A percentile compares a stretch with the other conserved stretches of the same genome.
phyloP scores from a whole-genome alignment of 2,113 vertebrate genomes.

The Macroglossus sobrinus region DNA sequence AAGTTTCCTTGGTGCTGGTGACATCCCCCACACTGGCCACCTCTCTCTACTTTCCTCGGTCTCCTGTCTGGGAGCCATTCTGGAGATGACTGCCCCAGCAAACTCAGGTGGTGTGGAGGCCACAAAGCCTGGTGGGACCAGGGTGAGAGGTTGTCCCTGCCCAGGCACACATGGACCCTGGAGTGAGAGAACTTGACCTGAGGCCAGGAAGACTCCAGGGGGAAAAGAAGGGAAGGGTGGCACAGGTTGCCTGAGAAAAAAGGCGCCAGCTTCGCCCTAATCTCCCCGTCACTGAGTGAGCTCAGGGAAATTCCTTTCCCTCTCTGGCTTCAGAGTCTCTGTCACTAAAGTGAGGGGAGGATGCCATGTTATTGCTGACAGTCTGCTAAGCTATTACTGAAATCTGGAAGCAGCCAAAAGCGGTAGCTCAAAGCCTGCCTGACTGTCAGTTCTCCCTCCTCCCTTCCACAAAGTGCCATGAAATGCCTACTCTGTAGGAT shows the following conservation, averaged over 20 bases:
- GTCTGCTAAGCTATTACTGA: fast-evolving
- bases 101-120: not conserved
- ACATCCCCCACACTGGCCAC: not conserved
- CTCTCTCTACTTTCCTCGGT: not conserved
- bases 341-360: not conserved
- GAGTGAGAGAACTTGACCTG: not conserved
- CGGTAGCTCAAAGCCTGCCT: not conserved
- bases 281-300: not conserved
- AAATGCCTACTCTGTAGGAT: not conserved
- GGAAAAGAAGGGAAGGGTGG: not conserved
- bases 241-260: not conserved
- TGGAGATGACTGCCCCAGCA: not conserved
- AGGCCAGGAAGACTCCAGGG: not conserved
- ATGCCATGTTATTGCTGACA: not conserved
- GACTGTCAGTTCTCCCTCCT: no score
- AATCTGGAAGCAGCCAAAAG: not conserved
- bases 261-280: not conserved
- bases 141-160: not conserved
- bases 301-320: not conserved
- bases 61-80: not conserved
- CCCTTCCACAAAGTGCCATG: not conserved
- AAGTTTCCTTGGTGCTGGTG: not conserved
- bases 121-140: not conserved
- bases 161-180: not conserved
- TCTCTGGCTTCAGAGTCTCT: not conserved